Evolutionary conservation across 1,140 invertebrate genomes (phyloP), one percentile per base, ranked within the genome.

Genomic region (Pseudomyrmex pallidus): DNA sequence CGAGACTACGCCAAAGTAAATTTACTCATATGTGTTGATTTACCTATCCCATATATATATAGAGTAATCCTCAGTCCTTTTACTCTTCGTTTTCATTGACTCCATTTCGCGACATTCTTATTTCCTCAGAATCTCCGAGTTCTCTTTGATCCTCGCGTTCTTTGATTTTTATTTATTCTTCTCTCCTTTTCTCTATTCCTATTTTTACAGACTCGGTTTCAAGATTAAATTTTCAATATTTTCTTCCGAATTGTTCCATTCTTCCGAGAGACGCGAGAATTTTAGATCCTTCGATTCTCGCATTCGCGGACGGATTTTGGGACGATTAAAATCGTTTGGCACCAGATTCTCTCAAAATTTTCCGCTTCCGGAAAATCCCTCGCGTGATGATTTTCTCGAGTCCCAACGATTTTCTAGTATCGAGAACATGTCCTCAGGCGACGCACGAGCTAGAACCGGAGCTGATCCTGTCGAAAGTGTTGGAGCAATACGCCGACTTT

Each of bases 1-100:
- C 95, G 96, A 72, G 97, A 97, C 73, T 97, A 97, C 91, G 95
- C 96, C 64, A 95, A 96, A 91, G 93, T 94, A 90, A 85, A 80
- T 86, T 66, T 82, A n/a, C 76, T 50, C 22, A 13, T 25, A 25
- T 70, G 15, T 66, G 25, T 46, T 20, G 56, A 20, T 44, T 57
- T n/a, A 17, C 25, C 44, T 67, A 25, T 35, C 25, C 9, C n/a
- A 59, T 61, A 61, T 52, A 52, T 10, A 52, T 35, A 35, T 59
- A 25, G 20, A 73, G n/a, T 22, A 63, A 76, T 61, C n/a, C 20
- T 17, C 56, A 66, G 67, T 85, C 56, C 35, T 48, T 66, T 62
- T 74, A 52, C 35, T 64, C 8, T 13, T 35, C 46, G 4, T 50
- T 52, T 46, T 64, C 64, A 64, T 64, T 15, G 22, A 12, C 17